These are phyloP conservation scores for Nestor notabilis DNA, from an alignment of 2,113 vertebrate species.

Conservation along the genomic window DNA sequence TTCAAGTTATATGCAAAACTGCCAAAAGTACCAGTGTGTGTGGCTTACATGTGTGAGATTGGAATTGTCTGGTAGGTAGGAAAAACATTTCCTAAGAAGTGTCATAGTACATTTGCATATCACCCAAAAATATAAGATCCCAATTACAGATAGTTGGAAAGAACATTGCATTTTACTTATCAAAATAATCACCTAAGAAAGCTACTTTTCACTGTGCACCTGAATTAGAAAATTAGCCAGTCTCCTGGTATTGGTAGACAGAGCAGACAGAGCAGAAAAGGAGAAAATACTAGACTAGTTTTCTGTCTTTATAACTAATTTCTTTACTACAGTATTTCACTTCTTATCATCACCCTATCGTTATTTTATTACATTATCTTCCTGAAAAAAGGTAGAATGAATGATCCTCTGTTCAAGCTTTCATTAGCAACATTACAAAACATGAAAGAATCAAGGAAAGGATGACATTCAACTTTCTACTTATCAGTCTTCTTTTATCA, in stretches of 20 bases:
- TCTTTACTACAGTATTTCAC: not conserved
- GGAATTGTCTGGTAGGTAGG: not conserved
- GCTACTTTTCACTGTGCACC: not conserved
- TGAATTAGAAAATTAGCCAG: not conserved
- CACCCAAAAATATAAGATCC: not conserved
- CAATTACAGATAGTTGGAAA: not conserved
- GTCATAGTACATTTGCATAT: not conserved
- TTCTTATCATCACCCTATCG: not conserved
- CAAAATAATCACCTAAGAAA: not conserved
- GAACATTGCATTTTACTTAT: not conserved
- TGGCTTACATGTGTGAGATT: not conserved
- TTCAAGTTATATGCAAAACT: not conserved
- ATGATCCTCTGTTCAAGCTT: not conserved
- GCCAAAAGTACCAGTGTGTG: not conserved
- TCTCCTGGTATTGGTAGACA: not conserved
- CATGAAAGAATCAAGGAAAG: not conserved
- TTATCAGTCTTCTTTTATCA: not conserved
- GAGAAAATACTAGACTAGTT: not conserved
- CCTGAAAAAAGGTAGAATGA: not conserved
- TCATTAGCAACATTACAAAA: not conserved
- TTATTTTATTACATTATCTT: not conserved
- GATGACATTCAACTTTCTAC: not conserved
- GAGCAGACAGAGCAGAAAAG: not conserved
- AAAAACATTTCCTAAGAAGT: not conserved
- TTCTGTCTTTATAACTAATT: not conserved